Conservation (phyloP, 2,888 invertebrate genomes). For the Scaptomyza polygonia region DNA sequence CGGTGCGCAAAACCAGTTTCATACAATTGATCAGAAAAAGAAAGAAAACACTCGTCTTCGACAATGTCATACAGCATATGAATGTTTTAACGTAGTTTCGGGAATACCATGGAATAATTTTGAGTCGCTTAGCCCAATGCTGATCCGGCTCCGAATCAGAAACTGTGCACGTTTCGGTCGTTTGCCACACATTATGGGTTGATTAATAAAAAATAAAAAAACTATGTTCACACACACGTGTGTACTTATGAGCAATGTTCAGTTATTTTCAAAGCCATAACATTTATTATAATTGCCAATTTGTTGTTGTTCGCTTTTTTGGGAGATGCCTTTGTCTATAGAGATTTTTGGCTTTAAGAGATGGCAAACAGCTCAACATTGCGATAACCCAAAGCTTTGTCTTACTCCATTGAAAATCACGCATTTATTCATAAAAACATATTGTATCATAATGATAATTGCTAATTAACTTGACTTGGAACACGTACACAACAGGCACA, state of each 20-base stretch:
- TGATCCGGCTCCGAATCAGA: constrained; percentile 11
- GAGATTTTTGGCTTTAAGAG: not conserved
- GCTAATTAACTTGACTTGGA: constrained; percentile 14
- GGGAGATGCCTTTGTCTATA: constrained; percentile 3
- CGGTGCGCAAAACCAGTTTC: constrained; percentile 62
- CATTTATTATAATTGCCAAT: constrained; percentile 34
- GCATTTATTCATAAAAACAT: constrained; percentile 27
- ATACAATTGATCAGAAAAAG: not conserved
- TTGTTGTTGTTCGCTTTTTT: constrained; percentile 8
- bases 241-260: not conserved
- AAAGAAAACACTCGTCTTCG: constrained; percentile 29
- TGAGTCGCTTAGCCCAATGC: constrained; percentile 7
- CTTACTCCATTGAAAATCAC: constrained; percentile 1
- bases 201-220: constrained; percentile 37
- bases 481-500: constrained; percentile 51
- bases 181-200: constrained; percentile 27
- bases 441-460: constrained; percentile 33
- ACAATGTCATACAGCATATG: constrained; percentile 20
- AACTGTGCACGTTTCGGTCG: constrained; percentile 27
- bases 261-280: constrained; percentile 33
- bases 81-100: constrained; percentile 24
- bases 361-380: not conserved
- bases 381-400: constrained; percentile 17
- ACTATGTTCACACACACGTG: not conserved
- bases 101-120: constrained; percentile 59